Conservation (phyloP, 1,140 invertebrate species). For the Polypedilum pembai region DNA sequence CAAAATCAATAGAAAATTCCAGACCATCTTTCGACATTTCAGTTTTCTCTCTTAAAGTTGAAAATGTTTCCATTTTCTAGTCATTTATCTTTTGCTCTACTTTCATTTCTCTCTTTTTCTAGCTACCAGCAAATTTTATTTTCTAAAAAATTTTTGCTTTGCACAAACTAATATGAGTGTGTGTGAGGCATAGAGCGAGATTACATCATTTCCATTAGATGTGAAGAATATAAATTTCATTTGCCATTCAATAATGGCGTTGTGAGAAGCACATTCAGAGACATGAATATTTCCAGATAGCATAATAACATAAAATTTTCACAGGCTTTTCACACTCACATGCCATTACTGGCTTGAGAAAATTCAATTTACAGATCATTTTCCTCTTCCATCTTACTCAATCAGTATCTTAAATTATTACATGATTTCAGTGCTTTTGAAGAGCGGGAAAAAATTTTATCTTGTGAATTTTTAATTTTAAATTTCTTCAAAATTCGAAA, state of each 20-base stretch:
- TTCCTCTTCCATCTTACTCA: not conserved
- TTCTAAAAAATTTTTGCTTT: no score
- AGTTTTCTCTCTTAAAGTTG: not conserved
- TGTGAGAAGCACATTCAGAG: not conserved
- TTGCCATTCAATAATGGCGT: not conserved
- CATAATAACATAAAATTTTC: no score
- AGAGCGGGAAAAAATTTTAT: no score
- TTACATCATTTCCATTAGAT: no score
- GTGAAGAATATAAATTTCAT: not conserved
- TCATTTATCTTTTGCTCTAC: not conserved
- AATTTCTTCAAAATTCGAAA: no score
- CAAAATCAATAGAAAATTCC: slow-evolving; percentile 8
- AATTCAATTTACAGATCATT: slow-evolving; percentile 28
- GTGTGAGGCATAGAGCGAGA: no score
- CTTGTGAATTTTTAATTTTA: no score
- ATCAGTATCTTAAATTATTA: not conserved
- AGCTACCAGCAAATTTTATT: no score
- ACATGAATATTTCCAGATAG: no score
- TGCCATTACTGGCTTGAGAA: not conserved
- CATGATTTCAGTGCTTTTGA: not conserved
- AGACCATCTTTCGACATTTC: not conserved
- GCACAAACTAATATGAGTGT: no score
- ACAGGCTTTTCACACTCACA: no score
- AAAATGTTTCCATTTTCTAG: not conserved
- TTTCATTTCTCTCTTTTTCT: not conserved